Conservation (phyloP, 2,888 invertebrate genomes). For the Chromoteleia sp. region DNA sequence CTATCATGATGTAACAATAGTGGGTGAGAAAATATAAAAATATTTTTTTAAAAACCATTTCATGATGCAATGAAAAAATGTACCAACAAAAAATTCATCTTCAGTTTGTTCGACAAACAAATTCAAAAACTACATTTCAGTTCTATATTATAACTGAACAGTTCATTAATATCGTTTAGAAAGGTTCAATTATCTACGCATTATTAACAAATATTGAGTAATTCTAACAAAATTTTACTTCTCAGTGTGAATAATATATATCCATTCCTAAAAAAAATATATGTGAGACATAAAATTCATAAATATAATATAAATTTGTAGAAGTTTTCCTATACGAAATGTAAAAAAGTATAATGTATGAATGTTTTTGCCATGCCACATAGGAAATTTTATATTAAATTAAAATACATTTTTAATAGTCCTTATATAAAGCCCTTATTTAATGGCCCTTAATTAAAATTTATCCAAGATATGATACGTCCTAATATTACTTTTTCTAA, state of each 20-base stretch:
- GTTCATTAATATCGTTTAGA: too few relatives aligned
- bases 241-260: neutral
- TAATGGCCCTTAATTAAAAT: too few relatives aligned
- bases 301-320: constrained; percentile 11
- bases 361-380: neutral
- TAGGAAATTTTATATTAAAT: neutral
- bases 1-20: constrained; percentile 31
- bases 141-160: too few relatives aligned
- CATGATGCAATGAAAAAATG: neutral
- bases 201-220: neutral
- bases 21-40: neutral
- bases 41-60: constrained; percentile 11
- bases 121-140: too few relatives aligned
- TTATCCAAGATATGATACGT: too few relatives aligned
- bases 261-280: constrained; percentile 3
- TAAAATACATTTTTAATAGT: too few relatives aligned
- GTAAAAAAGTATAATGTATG: neutral
- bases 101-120: too few relatives aligned
- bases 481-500: too few relatives aligned
- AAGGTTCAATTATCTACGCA: too few relatives aligned
- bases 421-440: too few relatives aligned
- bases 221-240: neutral
- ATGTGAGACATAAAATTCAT: neutral
- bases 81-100: too few relatives aligned
- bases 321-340: neutral